Percentiles rank a stretch among this genome's conserved stretches.
Conservation (phyloP, 2,113 vertebrate genomes). For the Syrmaticus mikado region DNA sequence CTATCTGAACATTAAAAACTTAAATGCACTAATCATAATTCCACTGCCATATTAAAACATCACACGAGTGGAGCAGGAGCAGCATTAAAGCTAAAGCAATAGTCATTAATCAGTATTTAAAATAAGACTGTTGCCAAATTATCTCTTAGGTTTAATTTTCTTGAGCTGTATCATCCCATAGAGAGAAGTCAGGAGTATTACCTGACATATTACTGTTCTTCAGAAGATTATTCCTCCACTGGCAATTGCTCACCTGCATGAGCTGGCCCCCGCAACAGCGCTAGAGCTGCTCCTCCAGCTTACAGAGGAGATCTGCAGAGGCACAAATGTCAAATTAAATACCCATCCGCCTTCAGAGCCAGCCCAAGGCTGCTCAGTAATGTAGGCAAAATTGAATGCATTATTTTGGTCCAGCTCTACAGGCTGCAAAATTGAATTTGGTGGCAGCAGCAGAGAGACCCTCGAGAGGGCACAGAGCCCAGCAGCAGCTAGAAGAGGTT, state of each 20-base stretch:
- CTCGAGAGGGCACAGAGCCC: background rate
- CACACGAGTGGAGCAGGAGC: slow-evolving; percentile 53
- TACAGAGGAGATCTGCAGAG: background rate
- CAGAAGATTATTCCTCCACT: background rate
- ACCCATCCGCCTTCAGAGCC: background rate
- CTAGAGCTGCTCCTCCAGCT: background rate
- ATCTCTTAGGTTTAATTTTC: slow-evolving; percentile 58
- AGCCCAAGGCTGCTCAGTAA: background rate
- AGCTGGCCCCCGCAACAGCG: background rate
- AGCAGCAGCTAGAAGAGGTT: background rate
- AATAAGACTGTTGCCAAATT: slow-evolving; percentile 44
- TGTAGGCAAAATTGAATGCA: background rate
- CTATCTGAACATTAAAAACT: slow-evolving; percentile 56
- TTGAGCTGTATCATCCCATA: slow-evolving; percentile 46
- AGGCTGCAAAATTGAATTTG: slow-evolving; percentile 10
- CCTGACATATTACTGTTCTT: slow-evolving; percentile 20
- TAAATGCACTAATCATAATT: slow-evolving; percentile 65
- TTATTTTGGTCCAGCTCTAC: background rate
- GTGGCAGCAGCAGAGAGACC: background rate
- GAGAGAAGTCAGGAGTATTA: slow-evolving; percentile 27
- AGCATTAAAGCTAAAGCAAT: slow-evolving; percentile 42
- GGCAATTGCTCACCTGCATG: slow-evolving; percentile 16
- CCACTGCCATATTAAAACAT: slow-evolving; percentile 63
- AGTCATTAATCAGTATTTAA: slow-evolving; percentile 64
- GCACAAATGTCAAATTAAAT: slow-evolving; percentile 26